Evolutionary conservation across 2,888 invertebrate genomes (phyloP).

Genomic region (Atethmia centrago): DNA sequence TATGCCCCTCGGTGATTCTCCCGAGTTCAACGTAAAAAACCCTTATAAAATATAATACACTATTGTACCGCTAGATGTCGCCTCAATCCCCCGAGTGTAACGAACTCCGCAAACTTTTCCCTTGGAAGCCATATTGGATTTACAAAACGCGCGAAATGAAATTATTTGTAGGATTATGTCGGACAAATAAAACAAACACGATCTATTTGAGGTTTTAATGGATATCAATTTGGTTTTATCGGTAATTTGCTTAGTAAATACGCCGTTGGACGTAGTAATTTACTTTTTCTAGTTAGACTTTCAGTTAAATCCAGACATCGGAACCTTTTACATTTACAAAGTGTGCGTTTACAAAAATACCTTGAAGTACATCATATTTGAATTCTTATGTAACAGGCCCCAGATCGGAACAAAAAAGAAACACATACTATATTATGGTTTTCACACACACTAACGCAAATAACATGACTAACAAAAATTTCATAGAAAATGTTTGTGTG

Average conservation of each 20-base stretch:
- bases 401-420: constrained; percentile 18
- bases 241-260: constrained; percentile 35
- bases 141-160: constrained; percentile 67
- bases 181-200: constrained; percentile 64
- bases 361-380: neutral
- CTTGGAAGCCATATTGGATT: constrained; percentile 73
- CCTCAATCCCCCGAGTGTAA: constrained; percentile 59
- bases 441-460: constrained; percentile 42
- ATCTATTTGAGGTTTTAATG: constrained; percentile 45
- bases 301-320: neutral
- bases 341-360: neutral
- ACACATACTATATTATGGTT: constrained; percentile 21
- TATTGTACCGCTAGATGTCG: constrained; percentile 63
- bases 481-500: constrained; percentile 40
- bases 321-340: neutral
- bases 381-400: neutral
- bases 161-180: constrained; percentile 64
- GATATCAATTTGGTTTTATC: constrained; percentile 41
- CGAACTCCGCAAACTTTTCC: constrained; percentile 61
- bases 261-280: constrained; percentile 17
- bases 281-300: neutral
- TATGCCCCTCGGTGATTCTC: constrained; percentile 16
- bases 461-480: constrained; percentile 36
- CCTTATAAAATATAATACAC: constrained; percentile 52
- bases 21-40: constrained; percentile 33